Conservation (phyloP, 2,797 vertebrate genomes). For the Champsocephalus esox region DNA sequence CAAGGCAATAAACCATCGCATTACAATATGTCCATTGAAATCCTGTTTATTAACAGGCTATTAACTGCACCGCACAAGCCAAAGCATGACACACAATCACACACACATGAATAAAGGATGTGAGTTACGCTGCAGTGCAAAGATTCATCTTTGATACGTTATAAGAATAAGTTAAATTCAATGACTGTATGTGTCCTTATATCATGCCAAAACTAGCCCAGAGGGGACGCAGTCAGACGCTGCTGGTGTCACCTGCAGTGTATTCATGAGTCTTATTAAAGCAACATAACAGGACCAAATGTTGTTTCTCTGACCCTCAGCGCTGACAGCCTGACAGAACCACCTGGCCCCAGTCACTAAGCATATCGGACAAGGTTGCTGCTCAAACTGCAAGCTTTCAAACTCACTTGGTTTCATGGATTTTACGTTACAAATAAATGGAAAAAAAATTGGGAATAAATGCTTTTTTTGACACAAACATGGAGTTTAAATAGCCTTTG, state of each 20-base stretch:
- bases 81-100: not conserved
- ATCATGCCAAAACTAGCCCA: constrained; percentile 61
- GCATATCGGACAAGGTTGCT: constrained; percentile 66
- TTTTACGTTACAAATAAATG: constrained; percentile 1
- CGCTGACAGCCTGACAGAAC: constrained; percentile 70
- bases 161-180: constrained; percentile 48
- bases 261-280: constrained; percentile 79
- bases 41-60: constrained; percentile 11
- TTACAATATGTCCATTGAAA: constrained; percentile 20
- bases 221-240: constrained; percentile 65
- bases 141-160: constrained; percentile 33
- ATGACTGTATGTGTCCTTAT: constrained; percentile 53
- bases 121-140: constrained; percentile 30
- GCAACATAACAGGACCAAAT: constrained; percentile 68
- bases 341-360: constrained; percentile 68
- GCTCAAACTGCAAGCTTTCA: constrained; percentile 47
- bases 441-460: not conserved
- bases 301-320: constrained; percentile 65
- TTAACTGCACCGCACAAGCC: constrained; percentile 5
- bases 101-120: constrained; percentile 14
- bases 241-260: constrained; percentile 72
- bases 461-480: not conserved
- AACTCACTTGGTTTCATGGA: constrained; percentile 20
- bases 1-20: constrained; percentile 31
- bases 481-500: not conserved